A percentile compares a stretch with the other conserved stretches of the same genome.
Evolutionary conservation across 2,113 vertebrate species (phyloP).

Genomic region (Amazona guildingii): DNA sequence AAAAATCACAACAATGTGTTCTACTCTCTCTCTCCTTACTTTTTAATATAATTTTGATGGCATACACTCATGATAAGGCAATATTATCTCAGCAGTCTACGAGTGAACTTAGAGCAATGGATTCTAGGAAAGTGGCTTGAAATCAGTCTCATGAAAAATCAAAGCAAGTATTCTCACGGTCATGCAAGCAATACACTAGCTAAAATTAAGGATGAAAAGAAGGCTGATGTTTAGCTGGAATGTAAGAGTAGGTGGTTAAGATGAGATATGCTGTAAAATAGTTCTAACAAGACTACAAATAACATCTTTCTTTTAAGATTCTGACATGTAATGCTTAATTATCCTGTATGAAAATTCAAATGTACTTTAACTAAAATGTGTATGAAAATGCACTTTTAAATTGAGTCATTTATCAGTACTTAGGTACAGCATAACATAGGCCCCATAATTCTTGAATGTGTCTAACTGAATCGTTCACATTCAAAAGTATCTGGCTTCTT

Average conservation of each 20-base stretch:
- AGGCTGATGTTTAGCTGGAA: not conserved
- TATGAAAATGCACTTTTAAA: not conserved
- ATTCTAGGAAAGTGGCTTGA: not conserved
- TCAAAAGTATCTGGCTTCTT: not conserved
- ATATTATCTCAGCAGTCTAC: not conserved
- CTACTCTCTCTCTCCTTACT: not conserved
- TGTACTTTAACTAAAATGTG: not conserved
- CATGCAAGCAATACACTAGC: not conserved
- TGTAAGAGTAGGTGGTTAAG: not conserved
- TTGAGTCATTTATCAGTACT: not conserved
- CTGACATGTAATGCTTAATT: not conserved
- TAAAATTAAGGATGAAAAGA: slow-evolving; percentile 15
- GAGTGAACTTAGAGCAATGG: not conserved
- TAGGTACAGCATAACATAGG: not conserved
- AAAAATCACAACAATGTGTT: not conserved
- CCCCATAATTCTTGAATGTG: not conserved
- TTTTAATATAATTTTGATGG: not conserved
- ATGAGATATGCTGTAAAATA: not conserved
- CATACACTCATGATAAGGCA: not conserved
- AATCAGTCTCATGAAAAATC: not conserved
- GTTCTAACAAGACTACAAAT: not conserved
- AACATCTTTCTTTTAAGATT: not conserved
- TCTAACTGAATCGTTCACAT: not conserved
- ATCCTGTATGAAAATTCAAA: not conserved
- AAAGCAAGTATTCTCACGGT: not conserved